Percentiles rank a stretch among this genome's conserved stretches.
These are phyloP conservation scores for Triplophysa yarkandensis DNA, from an alignment of 2,797 vertebrate species.

Conservation along the genomic window DNA sequence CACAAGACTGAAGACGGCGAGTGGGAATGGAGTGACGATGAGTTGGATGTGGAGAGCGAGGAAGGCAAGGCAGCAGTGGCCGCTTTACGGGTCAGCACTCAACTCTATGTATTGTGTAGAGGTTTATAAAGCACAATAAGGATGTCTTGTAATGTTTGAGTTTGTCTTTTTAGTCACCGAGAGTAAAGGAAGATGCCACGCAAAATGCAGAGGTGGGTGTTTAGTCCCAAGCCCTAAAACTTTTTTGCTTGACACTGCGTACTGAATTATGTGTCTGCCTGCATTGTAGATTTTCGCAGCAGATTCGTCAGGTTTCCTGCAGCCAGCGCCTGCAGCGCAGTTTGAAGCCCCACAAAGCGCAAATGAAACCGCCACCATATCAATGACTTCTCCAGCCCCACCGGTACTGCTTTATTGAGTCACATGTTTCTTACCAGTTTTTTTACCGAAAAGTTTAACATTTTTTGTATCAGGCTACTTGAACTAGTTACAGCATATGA, in stretches of 20 bases:
- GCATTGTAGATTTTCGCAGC: slow-evolving; percentile 12
- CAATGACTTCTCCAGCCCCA: neutral
- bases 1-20: slow-evolving; percentile 96
- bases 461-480: too few species aligned
- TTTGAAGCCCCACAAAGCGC: slow-evolving; percentile 23
- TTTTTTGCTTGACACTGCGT: neutral
- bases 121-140: neutral
- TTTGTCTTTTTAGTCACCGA: slow-evolving; percentile 82
- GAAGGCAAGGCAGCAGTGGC: slow-evolving; percentile 95
- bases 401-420: slow-evolving; percentile 19
- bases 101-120: neutral
- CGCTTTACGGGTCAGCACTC: slow-evolving; percentile 84
- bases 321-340: slow-evolving; percentile 1
- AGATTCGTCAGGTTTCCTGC: slow-evolving; percentile 17
- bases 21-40: slow-evolving; percentile 97
- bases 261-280: neutral
- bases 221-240: neutral
- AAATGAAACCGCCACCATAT: slow-evolving; percentile 24
- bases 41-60: slow-evolving; percentile 96
- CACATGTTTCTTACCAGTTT: neutral
- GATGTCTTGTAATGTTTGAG: neutral
- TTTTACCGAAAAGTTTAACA: neutral
- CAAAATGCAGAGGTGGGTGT: slow-evolving; percentile 86
- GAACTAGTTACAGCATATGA: too few species aligned
- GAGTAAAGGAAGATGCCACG: slow-evolving; percentile 88